Percentiles rank a stretch among this genome's conserved stretches.
These are phyloP conservation scores for Arvicanthis niloticus DNA, from an alignment of 2,113 vertebrate genomes.

Conservation along the genomic window DNA sequence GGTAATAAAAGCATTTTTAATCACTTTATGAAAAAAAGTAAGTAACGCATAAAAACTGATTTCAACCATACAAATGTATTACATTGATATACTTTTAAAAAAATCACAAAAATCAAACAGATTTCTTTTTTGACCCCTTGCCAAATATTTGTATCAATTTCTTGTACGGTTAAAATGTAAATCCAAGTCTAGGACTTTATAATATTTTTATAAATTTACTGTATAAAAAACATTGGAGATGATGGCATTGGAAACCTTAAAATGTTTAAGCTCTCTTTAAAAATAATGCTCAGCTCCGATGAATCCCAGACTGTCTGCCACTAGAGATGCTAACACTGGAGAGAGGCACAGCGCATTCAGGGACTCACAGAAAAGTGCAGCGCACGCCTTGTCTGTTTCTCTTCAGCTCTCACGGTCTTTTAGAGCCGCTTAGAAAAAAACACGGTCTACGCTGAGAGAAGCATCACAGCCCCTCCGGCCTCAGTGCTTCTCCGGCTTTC, in stretches of 20 bases:
- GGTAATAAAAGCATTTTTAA: conserved; percentile 28
- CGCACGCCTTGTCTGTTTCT: not conserved
- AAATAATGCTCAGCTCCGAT: not conserved
- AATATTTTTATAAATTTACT: conserved; percentile 52
- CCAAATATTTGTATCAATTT: conserved; percentile 43
- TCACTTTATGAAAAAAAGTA: not conserved
- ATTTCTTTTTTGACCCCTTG: conserved; percentile 14
- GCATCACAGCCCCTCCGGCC: not conserved
- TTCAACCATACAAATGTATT: conserved; percentile 42
- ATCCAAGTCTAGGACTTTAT: not conserved
- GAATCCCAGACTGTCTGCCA: not conserved
- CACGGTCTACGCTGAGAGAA: conserved; percentile 8
- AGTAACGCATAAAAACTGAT: conserved; percentile 18
- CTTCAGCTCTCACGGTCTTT: not conserved
- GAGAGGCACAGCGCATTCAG: not conserved
- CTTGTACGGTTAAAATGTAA: conserved; percentile 7
- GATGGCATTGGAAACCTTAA: conserved; percentile 3
- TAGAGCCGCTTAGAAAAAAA: not conserved
- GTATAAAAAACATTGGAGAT: conserved; percentile 30
- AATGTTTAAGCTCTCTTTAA: conserved; percentile 19
- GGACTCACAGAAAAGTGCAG: not conserved
- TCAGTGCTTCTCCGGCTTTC: not conserved
- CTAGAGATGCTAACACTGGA: not conserved
- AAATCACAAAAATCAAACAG: conserved; percentile 48
- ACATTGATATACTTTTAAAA: not conserved